These are phyloP conservation scores for Astreopora myriophthalma DNA, from an alignment of 64 coral and sea anemone species.

Conservation along the genomic window DNA sequence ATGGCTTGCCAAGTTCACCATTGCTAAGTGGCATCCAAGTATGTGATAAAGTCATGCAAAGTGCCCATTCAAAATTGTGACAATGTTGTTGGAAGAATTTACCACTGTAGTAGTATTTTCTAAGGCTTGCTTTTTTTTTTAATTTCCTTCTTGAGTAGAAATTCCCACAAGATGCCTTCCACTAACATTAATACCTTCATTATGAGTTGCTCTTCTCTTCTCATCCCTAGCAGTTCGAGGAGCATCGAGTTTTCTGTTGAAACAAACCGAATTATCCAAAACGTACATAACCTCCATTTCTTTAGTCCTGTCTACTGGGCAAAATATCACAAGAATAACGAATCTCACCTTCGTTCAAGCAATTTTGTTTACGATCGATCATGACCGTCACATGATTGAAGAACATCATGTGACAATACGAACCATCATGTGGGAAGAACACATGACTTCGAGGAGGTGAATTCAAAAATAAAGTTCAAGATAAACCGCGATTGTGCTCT, in stretches of 20 bases:
- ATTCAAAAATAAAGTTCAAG: constrained; percentile 40
- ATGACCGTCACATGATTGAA: constrained; percentile 47
- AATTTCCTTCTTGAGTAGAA: no score
- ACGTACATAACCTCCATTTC: constrained; percentile 16
- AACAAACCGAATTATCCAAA: constrained; percentile 49
- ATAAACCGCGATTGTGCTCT: neutral
- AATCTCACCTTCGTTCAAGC: neutral
- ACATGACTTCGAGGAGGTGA: constrained; percentile 29
- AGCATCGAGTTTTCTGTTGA: constrained; percentile 92
- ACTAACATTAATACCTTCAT: constrained; percentile 68
- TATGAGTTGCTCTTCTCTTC: constrained; percentile 92
- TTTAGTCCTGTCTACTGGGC: neutral
- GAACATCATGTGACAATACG: constrained; percentile 30
- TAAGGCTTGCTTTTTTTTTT: no score
- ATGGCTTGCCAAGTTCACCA: no score
- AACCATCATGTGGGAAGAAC: constrained; percentile 35
- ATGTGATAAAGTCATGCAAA: no score
- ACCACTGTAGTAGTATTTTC: no score
- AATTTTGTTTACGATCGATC: neutral
- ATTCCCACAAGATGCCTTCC: no score
- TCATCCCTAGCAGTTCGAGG: constrained; percentile 91
- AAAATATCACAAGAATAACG: neutral
- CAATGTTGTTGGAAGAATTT: no score
- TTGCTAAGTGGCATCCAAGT: no score
- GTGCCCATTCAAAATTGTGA: no score